Percentiles rank a stretch among this genome's conserved stretches.
Evolutionary conservation across 2,113 vertebrate genomes (phyloP).

Genomic region (Platysternon megacephalum): DNA sequence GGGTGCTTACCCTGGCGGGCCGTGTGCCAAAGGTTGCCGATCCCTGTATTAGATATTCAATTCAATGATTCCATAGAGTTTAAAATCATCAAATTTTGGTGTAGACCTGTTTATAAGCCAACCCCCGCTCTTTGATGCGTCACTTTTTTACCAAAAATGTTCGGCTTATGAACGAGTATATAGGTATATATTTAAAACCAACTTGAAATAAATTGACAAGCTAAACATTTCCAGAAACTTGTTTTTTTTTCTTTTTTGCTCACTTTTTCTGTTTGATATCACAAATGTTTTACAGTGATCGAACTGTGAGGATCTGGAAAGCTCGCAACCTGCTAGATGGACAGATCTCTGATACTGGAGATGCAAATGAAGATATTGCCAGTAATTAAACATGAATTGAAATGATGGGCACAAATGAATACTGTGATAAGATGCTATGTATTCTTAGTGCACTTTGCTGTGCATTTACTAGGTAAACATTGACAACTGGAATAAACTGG

Average conservation of each 20-base stretch:
- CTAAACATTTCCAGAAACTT: background rate
- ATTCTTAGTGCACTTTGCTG: conserved; percentile 67
- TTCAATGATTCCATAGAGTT: too few relatives aligned
- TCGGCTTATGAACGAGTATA: too few relatives aligned
- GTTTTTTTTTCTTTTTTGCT: background rate
- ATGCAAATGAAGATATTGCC: conserved; percentile 86
- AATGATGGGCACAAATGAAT: conserved; percentile 17
- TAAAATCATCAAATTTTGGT: too few relatives aligned
- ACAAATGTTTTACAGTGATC: conserved; percentile 84
- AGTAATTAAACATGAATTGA: conserved; percentile 80
- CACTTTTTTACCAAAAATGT: too few relatives aligned
- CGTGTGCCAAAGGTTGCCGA: too few relatives aligned
- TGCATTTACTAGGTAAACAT: conserved; percentile 63
- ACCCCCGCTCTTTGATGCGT: too few relatives aligned
- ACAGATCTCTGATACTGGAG: conserved; percentile 80
- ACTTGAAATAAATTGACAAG: background rate
- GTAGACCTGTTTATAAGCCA: too few relatives aligned
- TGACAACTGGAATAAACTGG: conserved; percentile 65
- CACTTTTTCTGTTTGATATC: conserved; percentile 11
- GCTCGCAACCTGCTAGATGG: conserved; percentile 87
- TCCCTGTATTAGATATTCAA: too few relatives aligned
- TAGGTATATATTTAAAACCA: background rate
- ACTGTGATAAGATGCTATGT: conserved; percentile 45
- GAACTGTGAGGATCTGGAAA: conserved; percentile 97
- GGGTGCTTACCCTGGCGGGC: too few relatives aligned